Base-by-base conservation (phyloP, 1,140 invertebrate genomes). In the Vollenhovia emeryi region DNA sequence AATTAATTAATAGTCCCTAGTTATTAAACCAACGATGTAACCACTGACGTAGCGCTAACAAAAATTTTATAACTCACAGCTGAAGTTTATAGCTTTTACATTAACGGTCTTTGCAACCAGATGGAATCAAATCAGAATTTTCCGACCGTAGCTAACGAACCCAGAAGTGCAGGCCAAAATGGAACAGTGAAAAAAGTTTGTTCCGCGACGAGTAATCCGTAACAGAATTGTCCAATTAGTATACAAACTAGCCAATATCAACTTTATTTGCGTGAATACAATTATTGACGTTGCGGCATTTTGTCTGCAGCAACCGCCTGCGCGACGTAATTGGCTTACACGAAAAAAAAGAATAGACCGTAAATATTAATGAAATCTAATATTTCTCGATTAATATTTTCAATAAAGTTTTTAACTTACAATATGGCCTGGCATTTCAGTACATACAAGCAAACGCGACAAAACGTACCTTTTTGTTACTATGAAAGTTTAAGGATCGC, bases 261-360 rank as follows among this genome's bases (percentile, higher is more conserved):
- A 30, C 48, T 48, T 71, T 21, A 64, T 86, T 76, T 86, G 6
- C 62, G 33, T 40, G 68, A 80, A 52, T 85, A 62, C 48, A 62
- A 30, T 48, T 30, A 8, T 50, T 55, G 52, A 55, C 55, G 24
- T 85, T 30, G 48, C 6, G n/a, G n/a, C n/a, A n/a, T 62, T 43
- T 33, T 80, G 68, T 30, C 36, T 43, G 24, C 6, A 1, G 24
- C 57, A 82, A 76, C 43, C 48, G 18, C 55, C 33, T 62, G 18
- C 15, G 1, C 30, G 43, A 21, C 18, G 36, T 50, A 78, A 68
- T 48, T 27, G 55, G 6, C 15, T 30, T n/a, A n/a, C 18, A 27
- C 6, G 13, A 60, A 13, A 43, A 60, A 21, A 71, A 80, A 43
- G 27, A 71, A 43, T 59, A 7, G 18, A 43, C 18, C 30, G 6